phyloP scores from a whole-genome alignment of 30 jellyfish, hydroid and myxozoan genomes.

The Clytia hemisphaerica region DNA sequence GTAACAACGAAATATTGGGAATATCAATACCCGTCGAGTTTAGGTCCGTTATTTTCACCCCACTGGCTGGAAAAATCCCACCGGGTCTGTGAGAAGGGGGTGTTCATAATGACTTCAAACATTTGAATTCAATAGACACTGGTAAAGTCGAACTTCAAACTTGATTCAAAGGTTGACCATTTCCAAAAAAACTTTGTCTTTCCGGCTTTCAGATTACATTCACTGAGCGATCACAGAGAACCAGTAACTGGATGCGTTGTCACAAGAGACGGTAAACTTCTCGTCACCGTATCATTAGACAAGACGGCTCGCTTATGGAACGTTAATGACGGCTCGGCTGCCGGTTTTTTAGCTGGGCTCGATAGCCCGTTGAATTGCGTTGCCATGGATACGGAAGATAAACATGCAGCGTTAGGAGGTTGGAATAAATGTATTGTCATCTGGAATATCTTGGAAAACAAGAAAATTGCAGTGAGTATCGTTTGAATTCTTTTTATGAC shows the following conservation, averaged over 20 bases:
- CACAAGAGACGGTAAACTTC: constrained; percentile 48
- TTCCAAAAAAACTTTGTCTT: background rate
- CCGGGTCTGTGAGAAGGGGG: too few species aligned
- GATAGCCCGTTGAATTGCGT: constrained; percentile 74
- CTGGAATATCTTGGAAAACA: constrained; percentile 65
- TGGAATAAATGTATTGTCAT: constrained; percentile 70
- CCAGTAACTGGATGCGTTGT: constrained; percentile 59
- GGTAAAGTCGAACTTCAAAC: too few species aligned
- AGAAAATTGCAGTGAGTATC: constrained; percentile 40
- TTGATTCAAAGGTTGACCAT: background rate
- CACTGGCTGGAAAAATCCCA: too few species aligned
- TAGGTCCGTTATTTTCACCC: too few species aligned
- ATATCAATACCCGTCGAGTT: too few species aligned
- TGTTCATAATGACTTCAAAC: too few species aligned
- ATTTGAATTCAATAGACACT: too few species aligned
- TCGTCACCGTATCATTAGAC: constrained; percentile 58
- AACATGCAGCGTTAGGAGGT: constrained; percentile 76
- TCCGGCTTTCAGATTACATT: constrained; percentile 36
- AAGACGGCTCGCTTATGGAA: constrained; percentile 53
- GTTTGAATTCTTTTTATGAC: background rate
- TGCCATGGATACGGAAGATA: constrained; percentile 53
- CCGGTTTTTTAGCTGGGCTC: constrained; percentile 6
- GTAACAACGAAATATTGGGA: too few species aligned
- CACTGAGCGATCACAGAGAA: constrained; percentile 46
- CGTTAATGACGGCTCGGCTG: constrained; percentile 24